Evolutionary conservation across 2,797 vertebrate species (phyloP), one percentile per base, ranked within the genome.

Genomic region (Sciurus carolinensis): DNA sequence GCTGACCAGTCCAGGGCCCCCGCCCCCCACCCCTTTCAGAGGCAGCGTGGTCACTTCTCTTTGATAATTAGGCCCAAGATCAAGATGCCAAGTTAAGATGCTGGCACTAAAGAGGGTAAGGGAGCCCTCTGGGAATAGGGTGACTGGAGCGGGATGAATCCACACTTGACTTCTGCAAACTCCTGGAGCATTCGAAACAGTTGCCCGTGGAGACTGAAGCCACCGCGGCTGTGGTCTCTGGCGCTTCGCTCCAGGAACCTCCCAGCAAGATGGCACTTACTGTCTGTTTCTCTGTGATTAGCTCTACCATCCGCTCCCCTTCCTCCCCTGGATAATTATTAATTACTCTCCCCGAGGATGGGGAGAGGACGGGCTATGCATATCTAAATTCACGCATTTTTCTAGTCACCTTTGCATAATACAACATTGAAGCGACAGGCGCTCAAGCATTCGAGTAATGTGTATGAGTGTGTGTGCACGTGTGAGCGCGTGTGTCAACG

Each of bases 181-280:
- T 90, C 73, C 42, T 14, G 42, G 30, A 64, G 83, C 64, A 4
- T 28, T 7, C 1, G 33, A n/a, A 26, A 18, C 52, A 24, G 76
- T 42, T n/a, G 80, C 36, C 22, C 33, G 64, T n/a, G 71, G 73
- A 73, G 75, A 42, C 71, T 67, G 75, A 80, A 26, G 47, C 87
- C 69, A 44, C 85, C 6, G 11, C n/a, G 30, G 42, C 94, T 47
- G 80, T 77, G 3, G 26, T 81, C 47, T 13, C 57, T 33, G 79
- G 62, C 22, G 18, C 82, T 76, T 44, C 26, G 88, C 81, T 71
- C 50, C 54, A 10, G 81, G 93, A 91, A 88, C 87, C 92, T 85
- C 95, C 93, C 54, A 73, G 94, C 94, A 97, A 96, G 95, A 95
- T 92, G 95, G 97, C 96, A 87, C 76, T 91, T 39, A 81, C 94